Evolutionary conservation across 2,797 vertebrate genomes (phyloP).

Genomic region (Numenius phaeopus): DNA sequence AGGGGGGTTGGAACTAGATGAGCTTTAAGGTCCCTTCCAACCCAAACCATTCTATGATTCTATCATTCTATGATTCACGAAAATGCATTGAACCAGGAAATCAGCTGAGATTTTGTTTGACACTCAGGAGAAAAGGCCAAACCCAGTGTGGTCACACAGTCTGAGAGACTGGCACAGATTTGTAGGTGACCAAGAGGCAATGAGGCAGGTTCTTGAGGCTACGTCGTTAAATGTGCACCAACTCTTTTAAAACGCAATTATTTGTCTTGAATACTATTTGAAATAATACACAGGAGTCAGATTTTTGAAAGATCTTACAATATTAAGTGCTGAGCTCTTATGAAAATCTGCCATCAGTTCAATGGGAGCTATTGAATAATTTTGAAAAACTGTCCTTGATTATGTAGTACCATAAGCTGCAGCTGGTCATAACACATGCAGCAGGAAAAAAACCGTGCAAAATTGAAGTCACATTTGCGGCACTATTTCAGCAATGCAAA

Average conservation of each 20-base stretch:
- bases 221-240: not conserved
- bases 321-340: not conserved
- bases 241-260: not conserved
- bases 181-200: not conserved
- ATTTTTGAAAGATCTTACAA: not conserved
- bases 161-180: not conserved
- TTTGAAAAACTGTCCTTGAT: not conserved
- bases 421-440: not conserved
- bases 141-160: no score
- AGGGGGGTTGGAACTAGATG: not conserved
- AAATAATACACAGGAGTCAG: not conserved
- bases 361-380: not conserved
- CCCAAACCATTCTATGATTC: no score
- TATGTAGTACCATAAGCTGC: not conserved
- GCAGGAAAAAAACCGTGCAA: not conserved
- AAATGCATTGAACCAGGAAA: rapidly evolving
- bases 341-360: not conserved
- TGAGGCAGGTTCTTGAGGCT: not conserved
- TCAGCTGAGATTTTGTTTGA: not conserved
- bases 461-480: not conserved
- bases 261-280: not conserved
- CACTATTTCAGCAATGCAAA: not conserved
- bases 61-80: no score
- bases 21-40: not conserved
- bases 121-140: not conserved